These are phyloP conservation scores for Terrapene triunguis DNA, from an alignment of 2,113 vertebrate species.

Conservation along the genomic window DNA sequence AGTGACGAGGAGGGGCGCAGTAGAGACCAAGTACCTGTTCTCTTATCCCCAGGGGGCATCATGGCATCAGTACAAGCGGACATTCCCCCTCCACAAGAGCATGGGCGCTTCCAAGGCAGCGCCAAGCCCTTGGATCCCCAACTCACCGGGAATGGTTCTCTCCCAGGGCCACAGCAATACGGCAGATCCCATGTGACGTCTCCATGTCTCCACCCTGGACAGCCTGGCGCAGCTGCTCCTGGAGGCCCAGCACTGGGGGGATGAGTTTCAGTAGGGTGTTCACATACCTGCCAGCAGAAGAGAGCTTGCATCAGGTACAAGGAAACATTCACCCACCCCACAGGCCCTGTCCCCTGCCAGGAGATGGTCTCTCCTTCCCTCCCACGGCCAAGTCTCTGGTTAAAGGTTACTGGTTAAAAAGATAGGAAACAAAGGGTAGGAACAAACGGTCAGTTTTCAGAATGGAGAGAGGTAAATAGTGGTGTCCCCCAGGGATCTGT, in stretches of 20 bases:
- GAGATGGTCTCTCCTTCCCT: not conserved
- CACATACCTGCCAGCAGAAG: conserved; percentile 88
- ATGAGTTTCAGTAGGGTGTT: conserved; percentile 98
- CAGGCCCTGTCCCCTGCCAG: not conserved
- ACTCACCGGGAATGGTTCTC: conserved; percentile 96
- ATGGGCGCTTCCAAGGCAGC: not conserved
- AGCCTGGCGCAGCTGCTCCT: conserved; percentile 95
- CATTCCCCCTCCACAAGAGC: not conserved
- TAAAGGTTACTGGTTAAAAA: no score
- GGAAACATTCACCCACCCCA: not conserved
- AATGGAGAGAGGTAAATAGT: no score
- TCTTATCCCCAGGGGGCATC: not conserved
- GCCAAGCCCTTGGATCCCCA: not conserved
- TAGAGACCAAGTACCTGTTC: not conserved
- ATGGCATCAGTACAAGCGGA: not conserved
- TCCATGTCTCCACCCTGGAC: conserved; percentile 98
- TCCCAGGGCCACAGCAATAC: conserved; percentile 93
- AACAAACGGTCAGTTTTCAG: no score
- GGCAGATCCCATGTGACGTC: conserved; percentile 96
- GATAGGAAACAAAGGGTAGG: no score
- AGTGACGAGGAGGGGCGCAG: not conserved
- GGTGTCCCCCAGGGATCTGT: no score
- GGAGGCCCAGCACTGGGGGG: conserved; percentile 92
- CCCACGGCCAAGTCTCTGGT: not conserved
- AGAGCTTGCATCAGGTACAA: not conserved